These are phyloP conservation scores for zebrafish (Danio rerio) DNA, from an alignment of 2,113 vertebrate genomes.

Conservation along the genomic window GRCz12tu NC_133185.1:8552001-8552500, in stretches of 20 bases:
- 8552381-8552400: too few relatives aligned
- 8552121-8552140: neutral
- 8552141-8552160: neutral
- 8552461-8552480: slow-evolving; percentile 83
- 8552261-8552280: neutral
- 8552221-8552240: too few relatives aligned
- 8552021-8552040: too few relatives aligned
- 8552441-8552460: neutral
- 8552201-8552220: neutral
- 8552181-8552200: neutral
- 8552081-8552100: too few relatives aligned
- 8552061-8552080: too few relatives aligned
- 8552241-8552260: neutral
- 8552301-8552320: neutral
- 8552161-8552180: neutral
- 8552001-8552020: too few relatives aligned
- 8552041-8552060: too few relatives aligned
- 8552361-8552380: neutral
- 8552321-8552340: neutral
- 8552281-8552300: neutral
- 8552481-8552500: slow-evolving; percentile 75
- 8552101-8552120: too few relatives aligned
- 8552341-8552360: neutral
- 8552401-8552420: too few relatives aligned
- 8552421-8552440: neutral